A percentile compares a stretch with the other conserved stretches of the same genome.
Evolutionary conservation across 2,113 vertebrate species (phyloP).

Genomic region (Crotalus horridus): DNA sequence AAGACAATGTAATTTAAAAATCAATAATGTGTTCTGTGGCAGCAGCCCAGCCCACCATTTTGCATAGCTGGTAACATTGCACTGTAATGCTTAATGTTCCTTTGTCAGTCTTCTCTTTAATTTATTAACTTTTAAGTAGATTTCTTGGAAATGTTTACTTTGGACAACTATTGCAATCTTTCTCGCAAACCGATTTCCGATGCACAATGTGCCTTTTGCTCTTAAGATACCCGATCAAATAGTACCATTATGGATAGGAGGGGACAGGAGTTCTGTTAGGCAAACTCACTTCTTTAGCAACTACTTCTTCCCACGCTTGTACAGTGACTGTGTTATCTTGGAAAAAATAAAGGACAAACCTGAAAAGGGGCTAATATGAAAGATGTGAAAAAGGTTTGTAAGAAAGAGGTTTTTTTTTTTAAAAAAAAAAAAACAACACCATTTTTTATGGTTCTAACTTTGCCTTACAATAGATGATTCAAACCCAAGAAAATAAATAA

Average conservation of each 20-base stretch:
- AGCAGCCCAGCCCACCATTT: conserved; percentile 35
- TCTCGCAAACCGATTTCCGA: conserved; percentile 57
- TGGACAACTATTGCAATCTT: conserved; percentile 48
- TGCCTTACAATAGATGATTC: too few relatives aligned
- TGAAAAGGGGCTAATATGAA: not conserved
- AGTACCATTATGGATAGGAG: conserved; percentile 49
- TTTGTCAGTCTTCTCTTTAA: not conserved
- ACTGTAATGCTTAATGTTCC: conserved; percentile 32
- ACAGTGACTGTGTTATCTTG: not conserved
- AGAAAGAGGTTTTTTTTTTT: not conserved
- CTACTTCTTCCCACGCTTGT: conserved; percentile 45
- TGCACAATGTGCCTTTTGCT: conserved; percentile 58
- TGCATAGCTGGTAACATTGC: conserved; percentile 28
- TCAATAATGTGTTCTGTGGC: conserved; percentile 48
- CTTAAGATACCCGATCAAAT: conserved; percentile 51
- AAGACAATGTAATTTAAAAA: conserved; percentile 66
- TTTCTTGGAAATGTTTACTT: conserved; percentile 54
- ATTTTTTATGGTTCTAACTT: too few relatives aligned
- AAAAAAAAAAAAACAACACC: too few relatives aligned
- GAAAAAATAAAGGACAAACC: not conserved
- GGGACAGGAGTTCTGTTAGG: conserved; percentile 21
- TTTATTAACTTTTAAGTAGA: conserved; percentile 59
- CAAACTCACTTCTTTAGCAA: conserved; percentile 29
- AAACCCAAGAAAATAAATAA: too few relatives aligned
- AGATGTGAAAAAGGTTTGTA: not conserved